These are phyloP conservation scores for Anthophora plumipes DNA, from an alignment of 2,888 invertebrate genomes.

Conservation along the genomic window DNA sequence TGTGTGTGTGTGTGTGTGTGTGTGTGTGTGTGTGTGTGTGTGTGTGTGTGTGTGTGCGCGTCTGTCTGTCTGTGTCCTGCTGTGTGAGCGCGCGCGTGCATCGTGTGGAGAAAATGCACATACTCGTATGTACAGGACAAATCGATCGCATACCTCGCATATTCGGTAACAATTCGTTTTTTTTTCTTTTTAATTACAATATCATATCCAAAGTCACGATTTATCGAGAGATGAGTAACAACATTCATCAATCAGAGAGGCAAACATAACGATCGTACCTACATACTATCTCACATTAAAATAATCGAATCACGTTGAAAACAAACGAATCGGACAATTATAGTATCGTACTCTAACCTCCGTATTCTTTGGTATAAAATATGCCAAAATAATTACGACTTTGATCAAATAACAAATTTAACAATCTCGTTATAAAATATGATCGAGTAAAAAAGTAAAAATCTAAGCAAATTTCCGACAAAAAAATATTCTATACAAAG, in stretches of 20 bases:
- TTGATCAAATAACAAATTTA: slow-evolving; percentile 35
- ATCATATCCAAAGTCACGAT: slow-evolving; percentile 14
- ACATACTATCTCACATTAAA: slow-evolving; percentile 12
- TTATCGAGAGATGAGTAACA: slow-evolving; percentile 8
- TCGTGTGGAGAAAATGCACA: too few relatives aligned
- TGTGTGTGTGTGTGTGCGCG: too few relatives aligned
- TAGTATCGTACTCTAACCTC: slow-evolving; percentile 25
- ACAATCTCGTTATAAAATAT: slow-evolving; percentile 31
- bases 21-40: too few relatives aligned
- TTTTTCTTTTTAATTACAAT: slow-evolving; percentile 6
- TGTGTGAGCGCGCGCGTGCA: too few relatives aligned
- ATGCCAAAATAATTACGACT: slow-evolving; percentile 31
- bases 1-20: background rate
- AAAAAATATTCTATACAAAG: background rate
- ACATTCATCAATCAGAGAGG: slow-evolving; percentile 17
- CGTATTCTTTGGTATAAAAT: slow-evolving; percentile 44
- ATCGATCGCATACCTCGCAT: slow-evolving; percentile 4
- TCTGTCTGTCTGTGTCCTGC: too few relatives aligned
- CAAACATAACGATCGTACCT: slow-evolving; percentile 17
- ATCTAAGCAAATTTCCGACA: slow-evolving; percentile 1
- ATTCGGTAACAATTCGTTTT: slow-evolving; percentile 10
- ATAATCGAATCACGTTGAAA: slow-evolving; percentile 28
- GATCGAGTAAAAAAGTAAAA: slow-evolving; percentile 18
- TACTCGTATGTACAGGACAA: background rate
- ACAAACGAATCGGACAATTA: slow-evolving; percentile 37